Conservation (phyloP, 1,140 invertebrate genomes). For the Apis mellifera region DNA sequence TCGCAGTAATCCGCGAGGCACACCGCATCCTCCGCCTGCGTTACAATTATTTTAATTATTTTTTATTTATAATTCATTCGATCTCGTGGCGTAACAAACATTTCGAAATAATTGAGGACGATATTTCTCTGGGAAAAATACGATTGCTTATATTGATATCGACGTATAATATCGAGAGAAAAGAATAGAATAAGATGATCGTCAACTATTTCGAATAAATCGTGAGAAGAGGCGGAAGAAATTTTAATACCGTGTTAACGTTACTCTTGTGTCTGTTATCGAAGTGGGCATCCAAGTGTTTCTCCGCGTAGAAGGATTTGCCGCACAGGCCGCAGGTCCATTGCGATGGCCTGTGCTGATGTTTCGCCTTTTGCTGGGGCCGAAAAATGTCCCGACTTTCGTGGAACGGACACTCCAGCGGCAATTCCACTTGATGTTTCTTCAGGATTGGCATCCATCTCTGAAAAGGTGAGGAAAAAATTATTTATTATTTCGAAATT, state of each 20-base stretch:
- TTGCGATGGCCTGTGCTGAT: conserved; percentile 90
- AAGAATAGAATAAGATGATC: no score
- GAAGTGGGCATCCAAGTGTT: conserved; percentile 94
- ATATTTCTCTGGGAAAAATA: neutral
- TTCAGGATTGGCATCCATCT: conserved; percentile 95
- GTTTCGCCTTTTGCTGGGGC: conserved; percentile 90
- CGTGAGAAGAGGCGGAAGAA: no score
- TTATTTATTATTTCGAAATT: no score
- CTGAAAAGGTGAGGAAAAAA: no score
- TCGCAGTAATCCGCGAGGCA: conserved; percentile 97
- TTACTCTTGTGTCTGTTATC: conserved; percentile 93
- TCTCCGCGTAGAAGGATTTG: conserved; percentile 94
- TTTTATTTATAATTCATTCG: no score
- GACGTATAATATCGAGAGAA: no score
- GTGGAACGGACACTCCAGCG: conserved; percentile 94
- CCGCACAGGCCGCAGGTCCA: conserved; percentile 96
- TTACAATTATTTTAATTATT: no score
- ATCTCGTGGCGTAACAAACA: no score
- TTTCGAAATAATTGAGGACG: no score
- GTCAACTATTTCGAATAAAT: no score
- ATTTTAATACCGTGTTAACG: conserved; percentile 89
- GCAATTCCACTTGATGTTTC: conserved; percentile 90
- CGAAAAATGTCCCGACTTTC: conserved; percentile 92
- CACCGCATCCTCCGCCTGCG: conserved; percentile 93
- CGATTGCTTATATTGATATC: no score